Conservation (phyloP, 2,113 vertebrate genomes). For the Oreochromis spilurus region DNA sequence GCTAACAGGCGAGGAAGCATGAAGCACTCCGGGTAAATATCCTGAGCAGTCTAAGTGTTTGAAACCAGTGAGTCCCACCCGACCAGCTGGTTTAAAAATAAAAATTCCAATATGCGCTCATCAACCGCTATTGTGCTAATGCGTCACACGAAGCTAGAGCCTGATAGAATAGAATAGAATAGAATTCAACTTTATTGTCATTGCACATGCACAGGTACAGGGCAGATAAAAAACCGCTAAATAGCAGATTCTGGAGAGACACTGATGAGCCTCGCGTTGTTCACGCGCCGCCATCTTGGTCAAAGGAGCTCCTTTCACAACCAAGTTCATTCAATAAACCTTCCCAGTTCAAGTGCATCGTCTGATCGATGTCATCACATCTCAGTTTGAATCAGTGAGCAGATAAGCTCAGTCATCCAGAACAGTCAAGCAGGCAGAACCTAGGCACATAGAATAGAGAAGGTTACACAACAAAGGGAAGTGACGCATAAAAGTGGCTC, state of each 20-base stretch:
- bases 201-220: too few species aligned
- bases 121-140: rapidly evolving
- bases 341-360: not conserved
- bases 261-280: too few species aligned
- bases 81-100: not conserved
- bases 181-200: too few species aligned
- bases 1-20: too few species aligned
- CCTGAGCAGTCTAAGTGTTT: too few species aligned
- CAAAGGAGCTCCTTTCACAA: rapidly evolving
- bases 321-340: not conserved
- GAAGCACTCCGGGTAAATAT: too few species aligned
- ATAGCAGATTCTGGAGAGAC: too few species aligned
- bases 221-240: too few species aligned
- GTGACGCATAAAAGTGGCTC: not conserved
- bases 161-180: too few species aligned
- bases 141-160: not conserved
- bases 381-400: not conserved
- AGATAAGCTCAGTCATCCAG: not conserved
- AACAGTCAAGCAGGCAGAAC: not conserved
- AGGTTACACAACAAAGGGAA: not conserved
- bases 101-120: rapidly evolving
- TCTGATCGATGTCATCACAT: not conserved
- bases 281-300: too few species aligned
- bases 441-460: not conserved
- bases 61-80: too few species aligned